These are phyloP conservation scores for Podotricha telesiphe DNA, from an alignment of 2,888 invertebrate species.

Conservation along the genomic window DNA sequence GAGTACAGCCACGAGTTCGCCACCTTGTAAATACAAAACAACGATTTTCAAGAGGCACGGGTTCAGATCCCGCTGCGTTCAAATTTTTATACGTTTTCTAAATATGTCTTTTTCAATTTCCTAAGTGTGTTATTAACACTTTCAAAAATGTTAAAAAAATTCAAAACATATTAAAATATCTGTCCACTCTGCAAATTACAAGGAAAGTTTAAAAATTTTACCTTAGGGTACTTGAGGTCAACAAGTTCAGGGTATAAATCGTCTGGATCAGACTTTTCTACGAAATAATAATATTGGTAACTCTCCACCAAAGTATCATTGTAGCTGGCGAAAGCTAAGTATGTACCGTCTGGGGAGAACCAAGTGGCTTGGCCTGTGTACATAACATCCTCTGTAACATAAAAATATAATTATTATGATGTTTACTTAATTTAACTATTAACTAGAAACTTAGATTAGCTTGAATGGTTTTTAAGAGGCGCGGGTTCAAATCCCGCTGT, in stretches of 20 bases:
- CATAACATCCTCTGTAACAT: slow-evolving; percentile 89
- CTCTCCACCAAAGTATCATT: slow-evolving; percentile 87
- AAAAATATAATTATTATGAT: neutral
- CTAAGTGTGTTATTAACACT: too few relatives aligned
- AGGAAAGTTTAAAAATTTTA: slow-evolving; percentile 50
- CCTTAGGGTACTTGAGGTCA: slow-evolving; percentile 88
- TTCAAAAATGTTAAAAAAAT: too few relatives aligned
- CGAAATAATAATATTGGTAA: slow-evolving; percentile 87
- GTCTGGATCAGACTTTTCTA: slow-evolving; percentile 79
- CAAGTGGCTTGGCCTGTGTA: slow-evolving; percentile 89
- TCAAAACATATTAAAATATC: neutral
- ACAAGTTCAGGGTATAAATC: slow-evolving; percentile 86
- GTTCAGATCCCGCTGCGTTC: too few relatives aligned
- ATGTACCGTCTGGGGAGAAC: slow-evolving; percentile 89
- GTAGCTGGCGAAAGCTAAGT: slow-evolving; percentile 88
- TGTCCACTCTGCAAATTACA: neutral
- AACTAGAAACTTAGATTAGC: too few relatives aligned
- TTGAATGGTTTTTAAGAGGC: too few relatives aligned
- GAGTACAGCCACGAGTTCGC: too few relatives aligned
- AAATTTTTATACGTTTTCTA: too few relatives aligned
- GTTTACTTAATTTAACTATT: neutral
- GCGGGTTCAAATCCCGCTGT: too few relatives aligned
- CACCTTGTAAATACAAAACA: too few relatives aligned
- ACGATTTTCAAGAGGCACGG: too few relatives aligned
- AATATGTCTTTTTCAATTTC: too few relatives aligned